Evolutionary conservation across 2,888 invertebrate species (phyloP).

Genomic region (Trissolcus japonicus): DNA sequence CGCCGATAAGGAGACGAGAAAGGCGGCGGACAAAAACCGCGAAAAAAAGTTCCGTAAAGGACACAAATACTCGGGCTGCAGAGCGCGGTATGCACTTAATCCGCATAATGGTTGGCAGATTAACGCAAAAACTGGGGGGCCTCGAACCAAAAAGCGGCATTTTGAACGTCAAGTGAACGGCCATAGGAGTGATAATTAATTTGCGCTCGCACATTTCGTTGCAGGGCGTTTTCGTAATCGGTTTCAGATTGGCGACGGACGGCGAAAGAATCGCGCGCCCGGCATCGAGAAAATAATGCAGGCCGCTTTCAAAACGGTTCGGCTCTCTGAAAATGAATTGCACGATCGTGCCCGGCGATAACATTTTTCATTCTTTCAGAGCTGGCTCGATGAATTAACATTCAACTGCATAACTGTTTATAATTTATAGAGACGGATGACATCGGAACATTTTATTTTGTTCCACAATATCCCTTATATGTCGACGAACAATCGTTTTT

Average conservation of each 20-base stretch:
- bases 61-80: conserved; percentile 14
- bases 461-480: neutral
- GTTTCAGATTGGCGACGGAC: conserved; percentile 14
- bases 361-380: conserved; percentile 13
- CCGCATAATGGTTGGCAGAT: conserved; percentile 30
- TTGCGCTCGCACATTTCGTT: conserved; percentile 15
- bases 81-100: conserved; percentile 33
- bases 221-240: conserved; percentile 13
- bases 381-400: conserved; percentile 4
- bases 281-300: conserved; percentile 14
- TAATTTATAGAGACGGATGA: conserved; percentile 13
- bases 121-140: conserved; percentile 44
- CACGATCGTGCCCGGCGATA: conserved; percentile 7
- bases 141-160: conserved; percentile 35
- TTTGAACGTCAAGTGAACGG: conserved; percentile 36
- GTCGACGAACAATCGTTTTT: too few species aligned
- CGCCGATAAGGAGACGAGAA: conserved; percentile 48
- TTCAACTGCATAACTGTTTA: conserved; percentile 6
- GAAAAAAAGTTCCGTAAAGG: conserved; percentile 41
- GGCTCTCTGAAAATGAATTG: conserved; percentile 3
- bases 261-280: conserved; percentile 7
- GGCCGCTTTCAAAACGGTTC: conserved; percentile 19
- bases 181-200: conserved; percentile 38
- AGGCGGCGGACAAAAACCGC: conserved; percentile 23
- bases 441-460: conserved; percentile 6